Conservation (phyloP, 2,888 invertebrate genomes). For the Tachina fera region DNA sequence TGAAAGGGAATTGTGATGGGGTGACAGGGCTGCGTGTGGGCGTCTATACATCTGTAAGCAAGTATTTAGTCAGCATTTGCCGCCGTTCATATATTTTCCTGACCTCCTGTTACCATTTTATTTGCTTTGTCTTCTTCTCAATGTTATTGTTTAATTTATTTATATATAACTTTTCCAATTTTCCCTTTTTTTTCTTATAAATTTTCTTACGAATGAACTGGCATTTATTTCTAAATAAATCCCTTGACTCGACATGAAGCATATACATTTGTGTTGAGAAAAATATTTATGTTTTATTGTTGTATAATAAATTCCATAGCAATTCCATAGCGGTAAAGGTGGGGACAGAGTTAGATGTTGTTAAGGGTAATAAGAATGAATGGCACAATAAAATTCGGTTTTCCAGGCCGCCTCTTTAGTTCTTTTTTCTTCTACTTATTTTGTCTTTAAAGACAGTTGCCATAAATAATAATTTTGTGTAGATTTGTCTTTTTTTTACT, state of each 20-base stretch:
- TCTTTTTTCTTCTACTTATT: background rate
- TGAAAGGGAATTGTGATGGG: background rate
- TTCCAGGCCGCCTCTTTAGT: conserved; percentile 4
- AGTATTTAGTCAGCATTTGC: background rate
- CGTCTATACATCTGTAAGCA: background rate
- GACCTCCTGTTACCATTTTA: conserved; percentile 38
- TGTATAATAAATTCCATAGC: background rate
- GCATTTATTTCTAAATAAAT: background rate
- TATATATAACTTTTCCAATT: background rate
- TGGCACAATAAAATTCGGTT: background rate
- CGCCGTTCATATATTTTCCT: background rate
- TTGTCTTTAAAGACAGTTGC: background rate
- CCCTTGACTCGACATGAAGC: background rate
- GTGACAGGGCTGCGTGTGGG: background rate
- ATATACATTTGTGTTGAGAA: background rate
- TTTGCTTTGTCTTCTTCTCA: conserved; percentile 13
- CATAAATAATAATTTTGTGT: conserved; percentile 1
- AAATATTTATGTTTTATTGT: conserved; percentile 22
- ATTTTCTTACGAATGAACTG: conserved; percentile 1
- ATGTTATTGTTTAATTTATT: conserved; percentile 42
- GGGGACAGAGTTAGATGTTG: background rate
- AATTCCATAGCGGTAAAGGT: background rate
- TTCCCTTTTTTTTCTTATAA: background rate
- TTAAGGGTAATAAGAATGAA: background rate
- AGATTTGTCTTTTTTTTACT: conserved; percentile 4